Percentiles rank a stretch among this genome's conserved stretches.
These are phyloP conservation scores for Laticauda colubrina DNA, from an alignment of 2,113 vertebrate species.

Conservation along the genomic window DNA sequence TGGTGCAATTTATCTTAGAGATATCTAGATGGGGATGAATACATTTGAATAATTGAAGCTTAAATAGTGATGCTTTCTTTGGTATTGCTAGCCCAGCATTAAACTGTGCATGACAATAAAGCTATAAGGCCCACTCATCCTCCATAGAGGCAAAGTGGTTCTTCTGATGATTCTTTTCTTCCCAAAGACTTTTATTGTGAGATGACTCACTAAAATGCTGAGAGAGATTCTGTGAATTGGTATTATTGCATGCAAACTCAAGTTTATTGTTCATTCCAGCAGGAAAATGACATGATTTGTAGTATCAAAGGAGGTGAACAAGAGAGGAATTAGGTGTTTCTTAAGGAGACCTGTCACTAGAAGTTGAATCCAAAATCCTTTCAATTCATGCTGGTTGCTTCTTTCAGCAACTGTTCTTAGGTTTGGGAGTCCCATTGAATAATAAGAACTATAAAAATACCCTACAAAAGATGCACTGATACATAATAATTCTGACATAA, in stretches of 20 bases:
- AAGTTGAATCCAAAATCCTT: neutral
- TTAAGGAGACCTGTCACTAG: neutral
- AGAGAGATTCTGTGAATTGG: neutral
- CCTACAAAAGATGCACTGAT: neutral
- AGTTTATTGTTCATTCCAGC: neutral
- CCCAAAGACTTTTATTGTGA: neutral
- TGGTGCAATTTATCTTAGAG: neutral
- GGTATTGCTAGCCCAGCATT: neutral
- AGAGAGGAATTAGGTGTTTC: neutral
- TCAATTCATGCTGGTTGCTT: neutral
- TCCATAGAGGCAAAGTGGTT: neutral
- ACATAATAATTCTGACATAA: neutral
- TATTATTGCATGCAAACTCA: neutral
- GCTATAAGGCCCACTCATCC: neutral
- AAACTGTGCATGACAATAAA: neutral
- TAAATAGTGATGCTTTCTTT: neutral
- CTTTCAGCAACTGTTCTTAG: neutral
- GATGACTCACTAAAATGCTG: constrained; percentile 7
- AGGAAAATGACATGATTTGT: neutral
- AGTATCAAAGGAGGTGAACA: neutral
- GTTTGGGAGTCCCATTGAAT: neutral
- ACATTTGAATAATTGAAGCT: neutral
- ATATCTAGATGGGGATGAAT: neutral
- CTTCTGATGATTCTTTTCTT: neutral
- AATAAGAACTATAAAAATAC: neutral